Evolutionary conservation across 1,140 invertebrate species (phyloP).

Genomic region (Ceratitis capitata): DNA sequence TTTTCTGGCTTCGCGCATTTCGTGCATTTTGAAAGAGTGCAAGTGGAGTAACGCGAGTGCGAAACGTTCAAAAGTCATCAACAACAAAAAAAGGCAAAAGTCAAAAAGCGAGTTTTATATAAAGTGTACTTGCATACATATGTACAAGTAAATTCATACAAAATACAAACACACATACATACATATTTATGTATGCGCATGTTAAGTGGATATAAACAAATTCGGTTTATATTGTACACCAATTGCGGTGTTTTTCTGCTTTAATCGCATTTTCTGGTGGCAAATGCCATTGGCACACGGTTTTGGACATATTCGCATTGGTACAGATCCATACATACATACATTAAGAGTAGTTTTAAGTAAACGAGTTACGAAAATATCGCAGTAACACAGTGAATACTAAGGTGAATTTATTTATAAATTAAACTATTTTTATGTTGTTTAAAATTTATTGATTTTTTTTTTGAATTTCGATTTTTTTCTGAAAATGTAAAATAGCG

Average conservation of each 20-base stretch:
- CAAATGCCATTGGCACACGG: neutral
- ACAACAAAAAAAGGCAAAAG: conserved; percentile 35
- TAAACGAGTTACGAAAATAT: neutral
- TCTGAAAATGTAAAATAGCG: too few species aligned
- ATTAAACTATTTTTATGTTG: neutral
- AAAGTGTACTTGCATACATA: neutral
- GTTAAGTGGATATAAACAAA: neutral
- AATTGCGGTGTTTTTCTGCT: neutral
- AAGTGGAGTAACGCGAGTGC: neutral
- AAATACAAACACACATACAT: neutral
- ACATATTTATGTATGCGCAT: neutral
- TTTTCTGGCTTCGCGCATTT: too few species aligned
- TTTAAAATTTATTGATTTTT: neutral
- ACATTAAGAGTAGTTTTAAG: neutral
- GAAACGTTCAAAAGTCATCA: conserved; percentile 3
- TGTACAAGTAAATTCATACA: neutral
- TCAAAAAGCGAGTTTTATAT: conserved; percentile 4
- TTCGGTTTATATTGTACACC: conserved; percentile 15
- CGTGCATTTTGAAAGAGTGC: neutral
- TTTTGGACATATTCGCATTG: neutral
- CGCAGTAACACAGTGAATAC: neutral
- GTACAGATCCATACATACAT: neutral
- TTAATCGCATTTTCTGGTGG: conserved; percentile 2
- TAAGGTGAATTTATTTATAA: neutral
- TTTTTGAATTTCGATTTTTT: neutral